These are phyloP conservation scores for Enteromius paludinosus DNA, from an alignment of 2,797 vertebrate genomes.

Conservation along the genomic window DNA sequence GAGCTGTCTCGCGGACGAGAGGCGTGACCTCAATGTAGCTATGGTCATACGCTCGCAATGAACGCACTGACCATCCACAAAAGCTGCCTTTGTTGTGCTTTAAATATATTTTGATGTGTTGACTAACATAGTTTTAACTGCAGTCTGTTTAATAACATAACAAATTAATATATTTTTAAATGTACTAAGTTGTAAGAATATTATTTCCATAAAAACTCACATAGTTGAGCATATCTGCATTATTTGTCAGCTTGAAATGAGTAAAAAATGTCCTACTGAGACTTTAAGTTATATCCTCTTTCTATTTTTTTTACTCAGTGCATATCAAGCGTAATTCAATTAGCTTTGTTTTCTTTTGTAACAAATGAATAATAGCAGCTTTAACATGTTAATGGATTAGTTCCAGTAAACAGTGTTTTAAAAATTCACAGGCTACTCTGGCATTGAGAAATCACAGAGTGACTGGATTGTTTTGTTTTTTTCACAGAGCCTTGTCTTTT, in stretches of 20 bases:
- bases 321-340: constrained; percentile 74
- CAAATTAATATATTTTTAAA: not conserved
- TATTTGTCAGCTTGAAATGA: constrained; percentile 5
- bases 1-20: no score
- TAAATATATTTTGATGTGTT: not conserved
- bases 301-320: constrained; percentile 61
- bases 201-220: no score
- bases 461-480: constrained; percentile 60
- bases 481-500: constrained; percentile 60
- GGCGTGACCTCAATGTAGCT: no score
- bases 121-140: not conserved
- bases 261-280: constrained; percentile 23
- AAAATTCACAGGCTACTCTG: constrained; percentile 66
- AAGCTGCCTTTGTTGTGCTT: not conserved
- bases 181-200: not conserved
- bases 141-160: not conserved
- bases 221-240: constrained; percentile 14
- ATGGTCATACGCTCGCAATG: no score
- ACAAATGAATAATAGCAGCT: constrained; percentile 74
- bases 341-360: constrained; percentile 72
- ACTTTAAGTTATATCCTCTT: constrained; percentile 68
- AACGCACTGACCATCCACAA: no score
- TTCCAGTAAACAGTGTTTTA: constrained; percentile 75
- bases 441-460: constrained; percentile 67
- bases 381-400: constrained; percentile 69